These are phyloP conservation scores for Temnopleurus reevesii DNA, from an alignment of 53 echinoderm and acorn worm genomes.

Conservation along the genomic window DNA sequence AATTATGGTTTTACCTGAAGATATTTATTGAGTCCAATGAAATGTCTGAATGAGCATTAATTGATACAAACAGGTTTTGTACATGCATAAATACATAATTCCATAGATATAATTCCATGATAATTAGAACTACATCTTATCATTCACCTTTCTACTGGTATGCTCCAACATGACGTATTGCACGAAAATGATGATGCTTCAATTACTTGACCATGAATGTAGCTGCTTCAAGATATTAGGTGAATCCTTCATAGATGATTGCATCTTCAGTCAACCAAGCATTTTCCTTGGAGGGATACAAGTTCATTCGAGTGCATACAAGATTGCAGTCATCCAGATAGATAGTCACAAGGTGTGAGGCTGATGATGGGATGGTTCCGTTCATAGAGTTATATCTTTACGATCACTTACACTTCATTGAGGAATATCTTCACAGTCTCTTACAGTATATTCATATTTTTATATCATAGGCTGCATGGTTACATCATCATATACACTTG, in stretches of 20 bases:
- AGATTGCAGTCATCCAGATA: neutral
- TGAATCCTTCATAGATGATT: neutral
- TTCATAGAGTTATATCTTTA: no score
- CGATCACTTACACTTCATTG: neutral
- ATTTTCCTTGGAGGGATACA: neutral
- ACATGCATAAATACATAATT: no score
- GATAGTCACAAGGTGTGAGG: constrained; percentile 5
- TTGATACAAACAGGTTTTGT: no score
- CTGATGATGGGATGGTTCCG: neutral
- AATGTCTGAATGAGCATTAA: no score
- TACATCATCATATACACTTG: no score
- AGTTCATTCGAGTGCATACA: neutral
- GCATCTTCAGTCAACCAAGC: neutral
- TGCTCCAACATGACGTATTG: no score
- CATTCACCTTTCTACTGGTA: no score
- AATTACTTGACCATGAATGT: neutral
- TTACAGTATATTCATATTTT: neutral
- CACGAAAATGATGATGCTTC: no score
- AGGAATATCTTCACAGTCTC: neutral
- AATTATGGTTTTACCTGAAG: no score
- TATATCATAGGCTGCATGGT: no score
- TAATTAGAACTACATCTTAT: no score
- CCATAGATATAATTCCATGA: neutral
- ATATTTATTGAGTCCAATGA: no score
- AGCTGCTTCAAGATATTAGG: neutral